Evolutionary conservation across 2,797 vertebrate genomes (phyloP).

Genomic region (Mormyrops boulengeri): DNA sequence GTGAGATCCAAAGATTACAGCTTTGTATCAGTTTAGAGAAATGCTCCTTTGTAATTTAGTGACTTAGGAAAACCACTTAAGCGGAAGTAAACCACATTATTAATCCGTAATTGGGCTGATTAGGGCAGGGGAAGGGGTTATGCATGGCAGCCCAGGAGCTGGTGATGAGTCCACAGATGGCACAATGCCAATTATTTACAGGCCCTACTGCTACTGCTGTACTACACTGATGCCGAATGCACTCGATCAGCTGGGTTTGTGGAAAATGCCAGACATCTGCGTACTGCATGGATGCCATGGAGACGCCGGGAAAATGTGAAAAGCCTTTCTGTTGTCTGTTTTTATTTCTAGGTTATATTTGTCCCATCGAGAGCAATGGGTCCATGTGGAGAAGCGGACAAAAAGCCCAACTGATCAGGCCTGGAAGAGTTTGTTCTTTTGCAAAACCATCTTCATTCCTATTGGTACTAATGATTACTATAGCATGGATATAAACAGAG

Average conservation of each 20-base stretch:
- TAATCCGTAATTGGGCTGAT: background rate
- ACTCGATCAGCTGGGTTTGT: background rate
- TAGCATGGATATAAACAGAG: background rate
- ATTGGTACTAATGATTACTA: background rate
- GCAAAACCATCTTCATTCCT: background rate
- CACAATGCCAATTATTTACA: background rate
- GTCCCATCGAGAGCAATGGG: background rate
- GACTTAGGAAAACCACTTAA: background rate
- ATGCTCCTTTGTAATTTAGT: background rate
- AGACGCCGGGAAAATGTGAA: background rate
- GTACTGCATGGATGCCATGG: background rate
- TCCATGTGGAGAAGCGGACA: background rate
- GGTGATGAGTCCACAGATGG: background rate
- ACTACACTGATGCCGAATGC: background rate
- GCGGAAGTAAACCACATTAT: background rate
- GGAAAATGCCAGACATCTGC: background rate
- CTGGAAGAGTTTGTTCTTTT: background rate
- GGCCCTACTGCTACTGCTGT: background rate
- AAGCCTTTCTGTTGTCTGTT: background rate
- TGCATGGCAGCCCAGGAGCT: background rate
- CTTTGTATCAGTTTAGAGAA: background rate
- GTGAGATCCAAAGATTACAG: background rate
- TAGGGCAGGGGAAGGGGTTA: background rate
- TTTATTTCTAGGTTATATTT: slow-evolving; percentile 5
- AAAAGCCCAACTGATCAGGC: background rate